Percentiles rank a stretch among this genome's conserved stretches.
phyloP scores from a whole-genome alignment of 2,888 invertebrate species.

The Gerris lacustris region DNA sequence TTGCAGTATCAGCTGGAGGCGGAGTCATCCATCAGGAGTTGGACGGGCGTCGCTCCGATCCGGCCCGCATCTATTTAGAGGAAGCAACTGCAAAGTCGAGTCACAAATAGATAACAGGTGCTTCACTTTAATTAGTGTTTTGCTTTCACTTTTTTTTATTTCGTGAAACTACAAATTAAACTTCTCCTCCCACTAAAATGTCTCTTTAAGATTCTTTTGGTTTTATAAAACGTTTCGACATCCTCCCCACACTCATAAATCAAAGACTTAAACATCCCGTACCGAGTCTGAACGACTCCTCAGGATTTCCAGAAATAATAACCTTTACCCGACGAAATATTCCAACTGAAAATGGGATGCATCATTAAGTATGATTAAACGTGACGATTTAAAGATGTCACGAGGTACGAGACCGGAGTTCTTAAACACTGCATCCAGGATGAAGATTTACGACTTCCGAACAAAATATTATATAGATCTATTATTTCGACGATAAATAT shows the following conservation, averaged over 20 bases:
- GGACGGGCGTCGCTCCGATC: background rate
- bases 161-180: background rate
- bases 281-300: background rate
- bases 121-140: background rate
- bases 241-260: background rate
- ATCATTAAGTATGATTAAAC: constrained; percentile 3
- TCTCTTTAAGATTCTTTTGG: background rate
- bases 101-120: background rate
- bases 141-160: background rate
- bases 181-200: background rate
- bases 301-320: background rate
- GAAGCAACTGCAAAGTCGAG: background rate
- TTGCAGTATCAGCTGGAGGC: background rate
- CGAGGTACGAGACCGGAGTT: background rate
- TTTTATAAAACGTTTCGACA: background rate
- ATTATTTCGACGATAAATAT: constrained; percentile 1
- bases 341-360: background rate
- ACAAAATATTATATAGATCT: background rate
- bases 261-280: background rate
- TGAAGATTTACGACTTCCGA: constrained; percentile 1
- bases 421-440: background rate
- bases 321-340: background rate
- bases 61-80: background rate
- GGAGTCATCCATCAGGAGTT: background rate
- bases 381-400: constrained; percentile 1